phyloP scores from a whole-genome alignment of 2,888 invertebrate species.

The Netelia fuscicornis region DNA sequence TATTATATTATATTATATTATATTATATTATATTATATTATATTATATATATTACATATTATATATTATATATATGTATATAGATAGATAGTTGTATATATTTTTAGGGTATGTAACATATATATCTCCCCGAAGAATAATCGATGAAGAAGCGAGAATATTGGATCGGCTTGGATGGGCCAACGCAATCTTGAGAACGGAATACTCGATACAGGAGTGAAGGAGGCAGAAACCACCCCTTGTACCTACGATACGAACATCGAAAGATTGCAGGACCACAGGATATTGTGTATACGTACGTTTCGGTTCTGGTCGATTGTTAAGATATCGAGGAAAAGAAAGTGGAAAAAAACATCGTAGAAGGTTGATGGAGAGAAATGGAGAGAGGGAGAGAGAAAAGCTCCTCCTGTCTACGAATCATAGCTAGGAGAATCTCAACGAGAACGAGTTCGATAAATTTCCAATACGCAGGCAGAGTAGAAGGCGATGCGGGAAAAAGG shows the following conservation, averaged over 20 bases:
- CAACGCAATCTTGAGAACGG: slow-evolving; percentile 40
- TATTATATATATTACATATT: no score
- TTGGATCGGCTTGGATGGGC: slow-evolving; percentile 44
- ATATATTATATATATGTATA: no score
- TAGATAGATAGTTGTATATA: slow-evolving; percentile 1
- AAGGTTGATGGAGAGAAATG: background rate
- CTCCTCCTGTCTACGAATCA: slow-evolving; percentile 59
- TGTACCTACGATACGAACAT: slow-evolving; percentile 22
- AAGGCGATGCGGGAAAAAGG: background rate
- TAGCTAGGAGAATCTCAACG: slow-evolving; percentile 59
- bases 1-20: no score
- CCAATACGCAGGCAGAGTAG: slow-evolving; percentile 69
- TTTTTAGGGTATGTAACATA: background rate
- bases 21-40: no score
- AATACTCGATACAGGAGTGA: slow-evolving; percentile 34
- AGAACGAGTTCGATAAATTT: slow-evolving; percentile 77
- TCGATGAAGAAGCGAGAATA: slow-evolving; percentile 44
- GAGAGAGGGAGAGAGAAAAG: background rate
- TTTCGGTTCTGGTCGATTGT: slow-evolving; percentile 68
- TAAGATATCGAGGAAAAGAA: slow-evolving; percentile 69
- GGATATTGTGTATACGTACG: background rate
- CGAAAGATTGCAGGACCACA: slow-evolving; percentile 35
- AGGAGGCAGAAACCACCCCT: slow-evolving; percentile 6
- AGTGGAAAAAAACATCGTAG: background rate
- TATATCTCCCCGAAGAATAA: slow-evolving; percentile 43